Evolutionary conservation across 2,797 vertebrate genomes (phyloP).

Genomic region (Psittacula derbiana): DNA sequence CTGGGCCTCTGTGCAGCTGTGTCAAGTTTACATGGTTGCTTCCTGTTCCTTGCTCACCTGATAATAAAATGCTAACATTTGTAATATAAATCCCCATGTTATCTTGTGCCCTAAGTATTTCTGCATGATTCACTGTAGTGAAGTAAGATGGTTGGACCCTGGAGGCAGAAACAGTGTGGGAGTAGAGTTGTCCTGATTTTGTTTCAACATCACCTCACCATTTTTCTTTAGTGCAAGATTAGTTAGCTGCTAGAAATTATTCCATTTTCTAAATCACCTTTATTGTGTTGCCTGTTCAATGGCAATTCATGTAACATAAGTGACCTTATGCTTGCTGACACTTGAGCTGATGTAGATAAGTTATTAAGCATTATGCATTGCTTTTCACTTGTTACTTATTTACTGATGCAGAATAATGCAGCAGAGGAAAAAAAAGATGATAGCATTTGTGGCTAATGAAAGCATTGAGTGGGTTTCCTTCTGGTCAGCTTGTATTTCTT

Average conservation of each 20-base stretch:
- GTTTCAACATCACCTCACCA: neutral
- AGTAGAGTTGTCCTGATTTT: neutral
- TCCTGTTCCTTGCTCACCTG: neutral
- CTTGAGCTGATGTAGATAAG: neutral
- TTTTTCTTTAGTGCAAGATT: neutral
- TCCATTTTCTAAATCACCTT: neutral
- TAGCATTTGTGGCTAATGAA: neutral
- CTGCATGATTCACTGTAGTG: neutral
- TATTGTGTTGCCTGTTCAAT: neutral
- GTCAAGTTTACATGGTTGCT: neutral
- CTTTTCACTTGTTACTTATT: neutral
- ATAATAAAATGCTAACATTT: neutral
- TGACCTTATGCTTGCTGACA: neutral
- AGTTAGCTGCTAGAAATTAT: neutral
- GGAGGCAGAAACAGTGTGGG: neutral
- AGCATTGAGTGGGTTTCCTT: neutral
- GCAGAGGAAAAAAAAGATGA: neutral
- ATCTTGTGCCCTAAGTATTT: neutral
- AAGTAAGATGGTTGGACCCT: neutral
- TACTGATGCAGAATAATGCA: constrained; percentile 16
- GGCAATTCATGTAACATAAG: neutral
- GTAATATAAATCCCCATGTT: neutral
- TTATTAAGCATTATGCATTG: neutral
- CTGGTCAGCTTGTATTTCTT: neutral
- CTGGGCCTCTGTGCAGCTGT: neutral